These are phyloP conservation scores for Styela plicata DNA, from an alignment of 23 tunicate species.

Conservation along the genomic window DNA sequence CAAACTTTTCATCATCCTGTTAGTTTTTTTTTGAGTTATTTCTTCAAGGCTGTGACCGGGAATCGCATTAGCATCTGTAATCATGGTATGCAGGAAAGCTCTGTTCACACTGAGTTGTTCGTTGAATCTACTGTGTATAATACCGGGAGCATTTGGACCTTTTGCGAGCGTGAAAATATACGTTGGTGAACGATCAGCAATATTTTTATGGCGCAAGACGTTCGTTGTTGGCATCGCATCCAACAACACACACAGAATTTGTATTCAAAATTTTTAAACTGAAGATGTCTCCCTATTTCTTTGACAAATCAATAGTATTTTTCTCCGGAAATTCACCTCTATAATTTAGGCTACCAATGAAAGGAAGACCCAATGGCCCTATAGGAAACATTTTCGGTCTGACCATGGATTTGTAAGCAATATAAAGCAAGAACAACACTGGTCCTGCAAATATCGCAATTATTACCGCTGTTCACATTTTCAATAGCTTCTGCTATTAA, in stretches of 20 bases:
- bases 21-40: not conserved
- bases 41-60: not conserved
- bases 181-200: not conserved
- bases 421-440: not conserved
- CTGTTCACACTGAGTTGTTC: not conserved
- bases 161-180: not conserved
- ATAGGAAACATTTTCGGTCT: not conserved
- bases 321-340: not conserved
- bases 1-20: not conserved
- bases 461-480: not conserved
- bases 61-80: not conserved
- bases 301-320: not conserved
- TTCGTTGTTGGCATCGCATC: not conserved
- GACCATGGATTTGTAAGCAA: not conserved
- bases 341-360: not conserved
- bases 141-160: not conserved
- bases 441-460: not conserved
- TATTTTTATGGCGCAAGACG: no score
- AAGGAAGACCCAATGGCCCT: not conserved
- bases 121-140: not conserved
- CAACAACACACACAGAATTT: not conserved
- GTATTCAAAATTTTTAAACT: not conserved
- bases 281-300: slow-evolving; percentile 10
- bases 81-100: not conserved
- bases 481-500: not conserved